A percentile compares a stretch with the other conserved stretches of the same genome.
Evolutionary conservation across 2,113 vertebrate species (phyloP).

Genomic region (Microcebus tavaratra): DNA sequence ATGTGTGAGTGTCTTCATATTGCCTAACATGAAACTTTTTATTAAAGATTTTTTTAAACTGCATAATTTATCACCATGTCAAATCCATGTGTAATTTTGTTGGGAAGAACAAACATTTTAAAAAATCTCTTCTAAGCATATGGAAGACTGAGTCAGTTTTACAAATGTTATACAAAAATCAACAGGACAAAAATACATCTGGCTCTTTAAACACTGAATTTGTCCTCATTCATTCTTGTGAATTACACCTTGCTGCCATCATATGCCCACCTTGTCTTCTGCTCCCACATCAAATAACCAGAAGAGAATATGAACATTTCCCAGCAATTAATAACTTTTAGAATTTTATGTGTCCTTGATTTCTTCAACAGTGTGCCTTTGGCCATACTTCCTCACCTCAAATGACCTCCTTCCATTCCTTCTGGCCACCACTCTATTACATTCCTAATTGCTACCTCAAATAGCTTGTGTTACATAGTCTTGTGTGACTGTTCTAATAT

Average conservation of each 20-base stretch:
- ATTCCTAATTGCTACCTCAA: background rate
- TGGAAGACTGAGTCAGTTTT: conserved; percentile 21
- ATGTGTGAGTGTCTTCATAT: background rate
- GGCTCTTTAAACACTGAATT: background rate
- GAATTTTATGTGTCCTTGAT: background rate
- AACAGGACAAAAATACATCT: conserved; percentile 22
- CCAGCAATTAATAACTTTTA: background rate
- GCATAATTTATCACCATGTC: conserved; percentile 16
- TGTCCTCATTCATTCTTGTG: background rate
- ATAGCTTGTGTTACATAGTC: background rate
- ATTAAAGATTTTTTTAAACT: conserved; percentile 13
- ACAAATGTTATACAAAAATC: conserved; percentile 25
- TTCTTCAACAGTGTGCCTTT: background rate
- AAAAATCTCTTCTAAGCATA: conserved; percentile 11
- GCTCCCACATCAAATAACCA: background rate
- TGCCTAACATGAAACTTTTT: background rate
- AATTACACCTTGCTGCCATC: background rate
- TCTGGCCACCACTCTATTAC: accelerated
- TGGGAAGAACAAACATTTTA: background rate
- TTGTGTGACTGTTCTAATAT: background rate
- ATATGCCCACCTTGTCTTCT: background rate
- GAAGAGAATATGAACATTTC: background rate
- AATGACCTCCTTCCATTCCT: background rate
- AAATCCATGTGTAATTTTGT: background rate
- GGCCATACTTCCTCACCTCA: background rate